Evolutionary conservation across 2,113 vertebrate genomes (phyloP), one percentile per base, ranked within the genome.

Genomic region (Hiodon tergisus): DNA sequence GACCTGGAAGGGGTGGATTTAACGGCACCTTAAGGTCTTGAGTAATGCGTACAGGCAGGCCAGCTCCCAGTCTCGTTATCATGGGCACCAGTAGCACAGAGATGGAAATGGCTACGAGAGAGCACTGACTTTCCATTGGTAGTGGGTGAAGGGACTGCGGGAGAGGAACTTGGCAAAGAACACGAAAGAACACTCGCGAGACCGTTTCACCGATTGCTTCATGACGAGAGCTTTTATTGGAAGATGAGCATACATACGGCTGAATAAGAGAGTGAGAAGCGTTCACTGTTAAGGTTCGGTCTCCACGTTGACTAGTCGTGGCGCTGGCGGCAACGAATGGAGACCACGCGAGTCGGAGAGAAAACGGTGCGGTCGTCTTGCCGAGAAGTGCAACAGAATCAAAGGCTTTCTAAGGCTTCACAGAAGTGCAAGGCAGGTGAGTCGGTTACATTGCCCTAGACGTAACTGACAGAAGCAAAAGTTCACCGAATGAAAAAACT

Each of bases 161-260:
- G 16, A 65, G 47, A 46, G 46, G 14, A 65, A 65, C 62, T 7
- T 47, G 7, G 48, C 3, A 66, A 66, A 14, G 11, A 60, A 60
- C 59, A 60, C 8, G 46, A 66, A 0, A 54, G 5, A 67, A 58
- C 67, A 77, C 13, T 66, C 53, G 63, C 59, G 52, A 7, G 51
- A 14, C 16, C 62, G 5, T 59, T 51, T 46, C 73, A 68, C 50
- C 76, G 68, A 53, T 73, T 85, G 85, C 84, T 88, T 86, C 85
- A 85, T 79, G 77, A 86, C 31, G 89, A 91, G 88, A 85, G 90
- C 78, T 57, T 84, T 90, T 90, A 90, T 88, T 90, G 84, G 82
- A 87, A 84, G 83, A 82, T 85, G 84, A 87, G 85, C 88, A 89
- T 89, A 89, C 84, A 90, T 86, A 86, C 85, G 16, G 86, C 78